A percentile compares a stretch with the other conserved stretches of the same genome.
These are phyloP conservation scores for Andricus grossulariae DNA, from an alignment of 1,140 invertebrate genomes.

Conservation along the genomic window DNA sequence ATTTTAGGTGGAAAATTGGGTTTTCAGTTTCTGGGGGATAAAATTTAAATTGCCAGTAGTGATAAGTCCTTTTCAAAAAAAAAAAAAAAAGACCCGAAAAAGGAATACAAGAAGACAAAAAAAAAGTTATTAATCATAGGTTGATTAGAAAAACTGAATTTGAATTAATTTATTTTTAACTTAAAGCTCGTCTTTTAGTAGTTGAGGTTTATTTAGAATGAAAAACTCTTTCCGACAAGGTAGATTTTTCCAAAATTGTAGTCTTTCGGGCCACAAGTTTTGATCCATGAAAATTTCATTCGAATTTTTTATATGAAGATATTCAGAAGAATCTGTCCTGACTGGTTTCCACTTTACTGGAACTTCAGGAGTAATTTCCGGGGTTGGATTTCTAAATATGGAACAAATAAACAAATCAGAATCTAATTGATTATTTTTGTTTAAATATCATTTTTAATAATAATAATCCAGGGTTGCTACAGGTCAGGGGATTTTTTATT, in stretches of 20 bases:
- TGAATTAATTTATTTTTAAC: neutral
- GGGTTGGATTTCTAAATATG: slow-evolving; percentile 74
- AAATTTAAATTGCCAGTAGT: too few relatives aligned
- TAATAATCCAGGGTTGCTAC: neutral
- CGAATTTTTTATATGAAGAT: slow-evolving; percentile 69
- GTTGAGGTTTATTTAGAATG: neutral
- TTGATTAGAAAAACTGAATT: too few relatives aligned
- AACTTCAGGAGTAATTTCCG: slow-evolving; percentile 60
- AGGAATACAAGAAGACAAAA: too few relatives aligned
- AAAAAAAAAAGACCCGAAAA: too few relatives aligned
- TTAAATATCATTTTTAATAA: slow-evolving; percentile 32
- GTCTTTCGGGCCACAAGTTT: slow-evolving; percentile 67
- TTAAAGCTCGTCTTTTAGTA: slow-evolving; percentile 60
- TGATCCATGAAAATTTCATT: slow-evolving; percentile 65
- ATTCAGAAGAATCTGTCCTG: slow-evolving; percentile 69
- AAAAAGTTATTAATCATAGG: too few relatives aligned
- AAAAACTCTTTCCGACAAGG: slow-evolving; percentile 37
- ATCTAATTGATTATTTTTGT: neutral
- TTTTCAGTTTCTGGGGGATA: too few relatives aligned
- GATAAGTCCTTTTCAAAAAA: too few relatives aligned
- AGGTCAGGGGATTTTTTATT: too few relatives aligned
- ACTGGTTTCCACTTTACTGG: slow-evolving; percentile 75
- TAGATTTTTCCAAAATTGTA: slow-evolving; percentile 71
- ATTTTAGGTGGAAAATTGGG: too few relatives aligned
- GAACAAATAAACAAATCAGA: slow-evolving; percentile 42